Evolutionary conservation across 2,888 invertebrate genomes (phyloP), one percentile per base, ranked within the genome.

Genomic region (Pocota personata): DNA sequence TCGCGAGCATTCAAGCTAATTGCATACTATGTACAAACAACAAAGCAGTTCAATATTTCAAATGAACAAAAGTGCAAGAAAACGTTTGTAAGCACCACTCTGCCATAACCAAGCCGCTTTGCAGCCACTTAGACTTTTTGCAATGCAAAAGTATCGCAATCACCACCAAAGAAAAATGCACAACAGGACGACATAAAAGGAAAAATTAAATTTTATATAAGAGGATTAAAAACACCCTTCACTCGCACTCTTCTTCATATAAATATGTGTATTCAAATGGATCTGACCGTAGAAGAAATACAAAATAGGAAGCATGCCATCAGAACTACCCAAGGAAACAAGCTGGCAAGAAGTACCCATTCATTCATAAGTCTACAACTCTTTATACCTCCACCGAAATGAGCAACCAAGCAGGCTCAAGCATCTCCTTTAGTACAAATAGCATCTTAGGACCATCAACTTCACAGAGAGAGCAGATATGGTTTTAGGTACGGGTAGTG

Each of bases 381-480:
- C 80, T 75, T 37, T 67, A 67, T 35, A 52, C 75, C 75, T 67
- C 35, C 43, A 69, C 40, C 75, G 24, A 82, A 82, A 82, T 82
- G 75, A 82, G 75, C 80, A 82, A 67, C 67, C 80, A 71, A 64
- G 69, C 71, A 50, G 76, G 75, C 75, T 75, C 37, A 75, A 77
- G 82, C 71, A 82, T 82, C 77, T 76, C 43, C 67, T 75, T 50
- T 43, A 75, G 50, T 66, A 55, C 80, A 80, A 75, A 80, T 75
- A 67, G 75, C 80, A 69, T 67, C 75, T 82, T 82, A 82, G 67
- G 46, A 82, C 80, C 80, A 75, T 82, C 80, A 82, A 80, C 66
- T 80, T 67, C 50, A 40, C 32, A 10, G 32, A 62, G 46, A 37
- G 48, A 43, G 24, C 21, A 80, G 32, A 75, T 75, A 75, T 19